Base-by-base conservation (phyloP, 2,797 vertebrate genomes). In the Enteromius trimaculatus region DNA sequence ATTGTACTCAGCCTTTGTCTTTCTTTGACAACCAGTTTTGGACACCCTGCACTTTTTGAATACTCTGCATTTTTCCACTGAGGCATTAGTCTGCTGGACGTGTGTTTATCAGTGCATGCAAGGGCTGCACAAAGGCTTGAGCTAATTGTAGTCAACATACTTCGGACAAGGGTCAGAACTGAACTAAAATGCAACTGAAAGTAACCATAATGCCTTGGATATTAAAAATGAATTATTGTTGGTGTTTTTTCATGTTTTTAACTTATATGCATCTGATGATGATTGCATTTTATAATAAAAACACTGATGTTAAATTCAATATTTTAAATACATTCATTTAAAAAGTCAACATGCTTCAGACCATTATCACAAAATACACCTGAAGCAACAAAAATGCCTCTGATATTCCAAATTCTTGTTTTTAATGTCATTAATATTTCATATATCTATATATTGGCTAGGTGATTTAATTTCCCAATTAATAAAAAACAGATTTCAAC, bases 1-100 rank as follows among this genome's bases (percentile, higher is more conserved):
- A 55, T 69, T 82, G 37, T 82, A 65, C 31, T 26, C 29, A n/a
- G 7, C 49, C 64, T 68, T 76, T 83, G 34, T 83, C 17, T 77
- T 44, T 76, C 42, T 55, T 64, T 75, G 29, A 76, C 31, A 53
- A 26, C 23, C 31, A 29, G 11, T 39, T 49, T 65, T 51, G 37
- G 31, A 76, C 71, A 82, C 60, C 47, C 62, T 75, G 80, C 77
- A 53, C 66, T 53, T 31, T 13, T 21, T 37, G 47, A 68, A 68
- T 68, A 68, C 62, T 42, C 62, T 55, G 47, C 47, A 66, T 75
- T 39, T 66, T 75, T 82, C 42, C 31, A 66, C 5, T 60, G 31
- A 82, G 31, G 60, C 16, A 7, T 39, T 75, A 29, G 58, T 9
- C 58, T 64, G 58, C 29, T 37, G 17, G 68, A 72, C 3, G 0